Conservation (phyloP, 2,113 vertebrate genomes). For the Psittacula cyanocephala region DNA sequence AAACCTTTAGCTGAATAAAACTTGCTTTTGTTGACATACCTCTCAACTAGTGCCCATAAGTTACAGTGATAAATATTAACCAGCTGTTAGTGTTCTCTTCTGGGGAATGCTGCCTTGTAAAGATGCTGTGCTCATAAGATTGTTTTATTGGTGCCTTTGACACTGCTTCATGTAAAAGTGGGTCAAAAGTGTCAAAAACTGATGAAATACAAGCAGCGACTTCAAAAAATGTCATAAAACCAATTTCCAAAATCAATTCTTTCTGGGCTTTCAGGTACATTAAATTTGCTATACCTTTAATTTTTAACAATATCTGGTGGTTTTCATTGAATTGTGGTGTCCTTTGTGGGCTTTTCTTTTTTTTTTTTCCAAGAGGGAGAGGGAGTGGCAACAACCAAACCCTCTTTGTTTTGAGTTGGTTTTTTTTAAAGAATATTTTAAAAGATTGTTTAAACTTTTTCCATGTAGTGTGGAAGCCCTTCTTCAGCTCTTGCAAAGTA, state of each 20-base stretch:
- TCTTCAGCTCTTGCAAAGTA: not conserved
- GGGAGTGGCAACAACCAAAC: not conserved
- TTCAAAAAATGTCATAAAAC: not conserved
- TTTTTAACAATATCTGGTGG: not conserved
- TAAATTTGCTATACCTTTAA: not conserved
- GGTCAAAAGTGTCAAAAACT: not conserved
- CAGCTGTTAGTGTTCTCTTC: not conserved
- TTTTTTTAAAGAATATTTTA: not conserved
- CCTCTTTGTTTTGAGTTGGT: not conserved
- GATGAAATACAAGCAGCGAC: not conserved
- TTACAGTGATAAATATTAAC: not conserved
- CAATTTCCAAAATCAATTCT: not conserved
- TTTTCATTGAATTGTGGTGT: fast-evolving
- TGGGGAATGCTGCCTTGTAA: not conserved
- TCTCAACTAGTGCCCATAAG: not conserved
- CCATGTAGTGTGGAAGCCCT: not conserved
- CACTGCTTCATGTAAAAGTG: not conserved
- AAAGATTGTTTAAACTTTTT: not conserved
- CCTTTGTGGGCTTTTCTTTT: not conserved
- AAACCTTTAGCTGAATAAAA: not conserved
- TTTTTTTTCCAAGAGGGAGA: not conserved
- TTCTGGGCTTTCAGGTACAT: not conserved
- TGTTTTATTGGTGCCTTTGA: not conserved
- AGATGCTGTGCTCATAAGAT: not conserved
- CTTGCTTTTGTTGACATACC: not conserved